Evolutionary conservation across 2,888 invertebrate species (phyloP).

Genomic region (Pseudoips prasinana): DNA sequence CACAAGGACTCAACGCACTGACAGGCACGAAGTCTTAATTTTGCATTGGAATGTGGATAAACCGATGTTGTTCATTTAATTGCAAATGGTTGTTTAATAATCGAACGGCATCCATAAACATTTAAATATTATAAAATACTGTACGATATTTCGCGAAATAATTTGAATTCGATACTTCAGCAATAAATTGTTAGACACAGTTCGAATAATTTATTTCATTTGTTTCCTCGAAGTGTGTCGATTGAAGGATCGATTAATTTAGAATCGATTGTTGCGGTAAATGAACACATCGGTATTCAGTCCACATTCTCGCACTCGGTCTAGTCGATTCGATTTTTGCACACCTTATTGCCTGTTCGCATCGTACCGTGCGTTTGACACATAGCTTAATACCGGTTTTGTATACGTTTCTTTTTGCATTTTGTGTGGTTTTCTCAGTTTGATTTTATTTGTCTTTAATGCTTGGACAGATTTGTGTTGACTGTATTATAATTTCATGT

Average conservation of each 20-base stretch:
- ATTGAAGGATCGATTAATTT: constrained; percentile 32
- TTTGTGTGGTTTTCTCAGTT: constrained; percentile 44
- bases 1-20: constrained; percentile 91
- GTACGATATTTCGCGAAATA: constrained; percentile 9
- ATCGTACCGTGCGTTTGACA: constrained; percentile 56
- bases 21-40: constrained; percentile 81
- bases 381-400: constrained; percentile 52
- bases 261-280: constrained; percentile 38
- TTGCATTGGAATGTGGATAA: constrained; percentile 57
- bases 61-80: constrained; percentile 32
- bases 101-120: constrained; percentile 19
- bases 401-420: constrained; percentile 50
- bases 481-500: constrained; percentile 15
- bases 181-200: constrained; percentile 2
- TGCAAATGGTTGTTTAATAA: constrained; percentile 28
- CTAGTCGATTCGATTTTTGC: constrained; percentile 63
- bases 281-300: constrained; percentile 52
- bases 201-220: constrained; percentile 10
- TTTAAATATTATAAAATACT: constrained; percentile 12
- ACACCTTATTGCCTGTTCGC: constrained; percentile 71
- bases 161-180: constrained; percentile 14
- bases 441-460: constrained; percentile 30
- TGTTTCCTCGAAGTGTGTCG: constrained; percentile 13
- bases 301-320: constrained; percentile 66
- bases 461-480: constrained; percentile 31